phyloP scores from a whole-genome alignment of 2,113 vertebrate species.

The Actenoides lindsayi region DNA sequence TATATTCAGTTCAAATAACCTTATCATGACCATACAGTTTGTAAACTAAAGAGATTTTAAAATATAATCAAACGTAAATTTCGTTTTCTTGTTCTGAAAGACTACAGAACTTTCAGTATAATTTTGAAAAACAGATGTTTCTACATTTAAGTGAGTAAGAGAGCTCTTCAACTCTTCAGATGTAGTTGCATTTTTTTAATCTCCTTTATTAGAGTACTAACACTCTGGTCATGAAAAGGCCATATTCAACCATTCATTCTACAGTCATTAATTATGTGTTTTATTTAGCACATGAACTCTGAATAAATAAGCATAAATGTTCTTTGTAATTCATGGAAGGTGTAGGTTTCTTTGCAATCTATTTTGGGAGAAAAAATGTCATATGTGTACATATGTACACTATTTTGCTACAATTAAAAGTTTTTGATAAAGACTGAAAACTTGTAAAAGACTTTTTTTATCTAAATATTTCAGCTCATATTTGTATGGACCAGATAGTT shows the following conservation, averaged over 20 bases:
- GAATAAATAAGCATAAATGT: conserved; percentile 44
- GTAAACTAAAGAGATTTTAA: not conserved
- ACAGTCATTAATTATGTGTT: conserved; percentile 41
- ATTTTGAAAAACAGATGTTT: conserved; percentile 45
- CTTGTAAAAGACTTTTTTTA: not conserved
- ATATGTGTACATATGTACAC: not conserved
- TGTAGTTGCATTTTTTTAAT: conserved; percentile 4
- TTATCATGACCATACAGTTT: not conserved
- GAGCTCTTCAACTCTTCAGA: conserved; percentile 10
- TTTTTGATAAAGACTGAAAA: not conserved
- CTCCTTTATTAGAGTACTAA: conserved; percentile 23
- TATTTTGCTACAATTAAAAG: not conserved
- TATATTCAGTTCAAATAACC: not conserved
- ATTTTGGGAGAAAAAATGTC: not conserved
- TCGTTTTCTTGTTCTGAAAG: conserved; percentile 1
- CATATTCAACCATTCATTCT: conserved; percentile 21
- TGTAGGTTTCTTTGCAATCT: not conserved
- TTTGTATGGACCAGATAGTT: not conserved
- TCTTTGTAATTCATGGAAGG: not conserved
- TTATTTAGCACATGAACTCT: conserved; percentile 10
- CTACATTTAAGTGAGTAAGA: conserved; percentile 10
- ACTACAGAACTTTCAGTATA: not conserved
- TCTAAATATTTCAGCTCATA: not conserved
- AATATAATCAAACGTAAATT: not conserved
- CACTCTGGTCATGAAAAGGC: conserved; percentile 40